phyloP scores from a whole-genome alignment of 2,797 vertebrate genomes.

The Hemitrygon akajei region DNA sequence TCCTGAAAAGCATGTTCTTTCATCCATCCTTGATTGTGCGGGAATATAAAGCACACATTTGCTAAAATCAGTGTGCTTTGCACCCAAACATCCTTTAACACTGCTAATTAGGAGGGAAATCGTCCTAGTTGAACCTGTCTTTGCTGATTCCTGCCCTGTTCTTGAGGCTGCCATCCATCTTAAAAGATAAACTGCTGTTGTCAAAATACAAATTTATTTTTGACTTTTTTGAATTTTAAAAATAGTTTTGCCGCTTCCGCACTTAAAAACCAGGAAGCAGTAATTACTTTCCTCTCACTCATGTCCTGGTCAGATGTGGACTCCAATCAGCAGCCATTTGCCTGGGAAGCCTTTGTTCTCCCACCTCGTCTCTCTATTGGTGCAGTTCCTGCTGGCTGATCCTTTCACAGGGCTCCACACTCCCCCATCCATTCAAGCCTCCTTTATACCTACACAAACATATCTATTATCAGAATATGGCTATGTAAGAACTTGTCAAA shows the following conservation, averaged over 20 bases:
- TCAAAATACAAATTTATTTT: neutral
- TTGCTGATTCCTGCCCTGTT: neutral
- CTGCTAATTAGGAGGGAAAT: neutral
- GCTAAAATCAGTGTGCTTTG: neutral
- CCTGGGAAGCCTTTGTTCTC: neutral
- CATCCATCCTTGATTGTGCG: neutral
- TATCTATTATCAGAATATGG: neutral
- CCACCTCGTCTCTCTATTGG: neutral
- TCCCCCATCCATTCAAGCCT: neutral
- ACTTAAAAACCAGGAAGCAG: conserved; percentile 22
- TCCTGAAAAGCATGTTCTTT: too few relatives aligned
- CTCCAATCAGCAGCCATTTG: neutral
- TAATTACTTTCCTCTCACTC: conserved; percentile 12
- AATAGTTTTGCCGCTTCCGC: conserved; percentile 27
- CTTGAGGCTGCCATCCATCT: too few relatives aligned
- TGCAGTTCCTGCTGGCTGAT: neutral
- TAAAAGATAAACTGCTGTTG: neutral
- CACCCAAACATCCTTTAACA: neutral
- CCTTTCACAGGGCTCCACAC: neutral
- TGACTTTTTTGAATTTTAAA: neutral
- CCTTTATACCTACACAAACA: neutral
- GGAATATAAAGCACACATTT: neutral
- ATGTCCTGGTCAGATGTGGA: neutral
- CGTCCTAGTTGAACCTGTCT: neutral
- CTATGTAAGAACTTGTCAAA: neutral